Percentiles rank a stretch among this genome's conserved stretches.
These are phyloP conservation scores for Troides oblongomaculatus DNA, from an alignment of 2,888 invertebrate species.

Conservation along the genomic window DNA sequence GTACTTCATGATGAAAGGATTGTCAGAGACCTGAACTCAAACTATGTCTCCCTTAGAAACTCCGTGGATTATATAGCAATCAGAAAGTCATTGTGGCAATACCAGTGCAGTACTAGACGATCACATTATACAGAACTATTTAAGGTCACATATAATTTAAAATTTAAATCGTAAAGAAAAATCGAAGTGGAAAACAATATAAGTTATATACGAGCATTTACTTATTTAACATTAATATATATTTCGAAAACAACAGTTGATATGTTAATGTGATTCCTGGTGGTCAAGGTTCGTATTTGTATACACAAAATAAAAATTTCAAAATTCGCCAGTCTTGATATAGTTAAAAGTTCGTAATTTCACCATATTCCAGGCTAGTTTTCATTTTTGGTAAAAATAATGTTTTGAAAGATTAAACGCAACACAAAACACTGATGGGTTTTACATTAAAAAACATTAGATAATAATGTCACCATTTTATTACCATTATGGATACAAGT, in stretches of 20 bases:
- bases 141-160: constrained; percentile 9
- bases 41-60: constrained; percentile 8
- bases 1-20: constrained; percentile 66
- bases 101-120: neutral
- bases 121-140: neutral
- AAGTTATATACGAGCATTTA: no score
- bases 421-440: no score
- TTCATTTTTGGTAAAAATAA: no score
- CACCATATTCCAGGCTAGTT: no score
- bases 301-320: no score
- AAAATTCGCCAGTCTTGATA: no score
- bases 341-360: no score
- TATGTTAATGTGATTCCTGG: no score
- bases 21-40: constrained; percentile 3
- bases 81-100: constrained; percentile 14
- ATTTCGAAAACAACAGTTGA: no score
- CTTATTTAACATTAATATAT: no score
- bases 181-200: neutral
- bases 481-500: neutral
- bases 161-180: neutral
- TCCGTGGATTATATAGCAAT: constrained; percentile 8
- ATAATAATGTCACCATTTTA: constrained; percentile 1
- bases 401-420: no score
- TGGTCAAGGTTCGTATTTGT: no score
- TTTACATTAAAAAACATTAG: neutral